These are phyloP conservation scores for Ectobius pallidus DNA, from an alignment of 2,888 invertebrate genomes.

Conservation along the genomic window DNA sequence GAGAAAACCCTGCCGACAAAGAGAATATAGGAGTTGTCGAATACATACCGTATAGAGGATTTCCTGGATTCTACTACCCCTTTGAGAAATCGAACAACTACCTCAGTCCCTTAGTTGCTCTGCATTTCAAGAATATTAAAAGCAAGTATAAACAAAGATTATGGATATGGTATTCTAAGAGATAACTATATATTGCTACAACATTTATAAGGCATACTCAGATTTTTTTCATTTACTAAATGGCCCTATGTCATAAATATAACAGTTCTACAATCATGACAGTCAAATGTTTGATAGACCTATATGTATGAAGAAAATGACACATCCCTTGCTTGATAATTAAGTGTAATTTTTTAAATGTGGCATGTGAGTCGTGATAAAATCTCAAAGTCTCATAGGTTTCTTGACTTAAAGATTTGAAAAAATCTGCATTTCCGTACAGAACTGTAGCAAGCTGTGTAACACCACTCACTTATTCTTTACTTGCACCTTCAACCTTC, in stretches of 20 bases:
- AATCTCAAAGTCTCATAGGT: no score
- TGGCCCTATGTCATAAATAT: not conserved
- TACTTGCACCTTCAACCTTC: no score
- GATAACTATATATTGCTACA: not conserved
- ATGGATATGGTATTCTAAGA: no score
- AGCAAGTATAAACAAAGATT: conserved; percentile 56
- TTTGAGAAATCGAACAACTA: conserved; percentile 64
- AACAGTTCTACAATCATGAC: not conserved
- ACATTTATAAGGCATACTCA: not conserved
- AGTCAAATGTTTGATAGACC: not conserved
- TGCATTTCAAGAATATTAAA: conserved; percentile 62
- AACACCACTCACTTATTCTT: no score
- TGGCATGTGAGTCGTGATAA: no score
- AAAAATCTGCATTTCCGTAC: no score
- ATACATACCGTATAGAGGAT: conserved; percentile 61
- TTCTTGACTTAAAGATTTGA: no score
- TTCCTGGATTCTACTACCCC: conserved; percentile 59
- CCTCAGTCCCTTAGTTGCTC: conserved; percentile 69
- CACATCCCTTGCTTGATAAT: no score
- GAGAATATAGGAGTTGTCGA: conserved; percentile 73
- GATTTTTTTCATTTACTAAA: not conserved
- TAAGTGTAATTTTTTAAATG: no score
- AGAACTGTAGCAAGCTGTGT: no score
- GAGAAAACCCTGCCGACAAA: conserved; percentile 75
- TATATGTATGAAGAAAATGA: not conserved